These are phyloP conservation scores for Dromaius novaehollandiae DNA, from an alignment of 2,113 vertebrate species.

Conservation along the genomic window DNA sequence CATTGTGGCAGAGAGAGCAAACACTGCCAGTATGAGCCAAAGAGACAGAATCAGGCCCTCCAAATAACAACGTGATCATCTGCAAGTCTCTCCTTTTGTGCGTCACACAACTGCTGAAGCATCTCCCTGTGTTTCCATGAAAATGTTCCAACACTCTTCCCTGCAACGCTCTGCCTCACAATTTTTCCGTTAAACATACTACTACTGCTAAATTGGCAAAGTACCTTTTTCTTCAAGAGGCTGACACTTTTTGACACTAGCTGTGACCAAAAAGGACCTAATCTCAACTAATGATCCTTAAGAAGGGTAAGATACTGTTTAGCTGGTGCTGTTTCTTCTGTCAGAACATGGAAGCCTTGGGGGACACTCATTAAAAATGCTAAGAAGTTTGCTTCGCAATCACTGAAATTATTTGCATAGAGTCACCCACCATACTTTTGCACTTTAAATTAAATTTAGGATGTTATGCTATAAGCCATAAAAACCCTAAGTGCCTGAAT, in stretches of 20 bases:
- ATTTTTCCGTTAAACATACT: background rate
- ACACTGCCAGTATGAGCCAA: background rate
- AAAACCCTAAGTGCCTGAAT: background rate
- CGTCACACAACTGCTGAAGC: background rate
- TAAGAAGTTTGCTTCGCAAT: background rate
- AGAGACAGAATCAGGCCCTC: background rate
- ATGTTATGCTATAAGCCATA: background rate
- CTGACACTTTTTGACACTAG: background rate
- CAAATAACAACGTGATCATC: fast-evolving
- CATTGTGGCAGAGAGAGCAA: background rate
- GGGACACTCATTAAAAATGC: background rate
- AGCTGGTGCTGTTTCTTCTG: background rate
- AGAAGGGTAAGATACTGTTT: background rate
- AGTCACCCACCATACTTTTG: background rate
- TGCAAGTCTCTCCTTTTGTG: background rate
- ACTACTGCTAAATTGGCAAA: background rate
- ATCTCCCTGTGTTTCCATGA: background rate
- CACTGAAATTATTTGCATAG: background rate
- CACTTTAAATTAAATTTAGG: background rate
- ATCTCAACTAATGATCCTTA: background rate
- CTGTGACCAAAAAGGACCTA: background rate
- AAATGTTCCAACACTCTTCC: background rate
- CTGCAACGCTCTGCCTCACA: background rate
- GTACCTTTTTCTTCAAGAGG: background rate
- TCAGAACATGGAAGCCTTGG: background rate